Conservation (phyloP, 1,140 invertebrate genomes). For the Parapsyche elsis region DNA sequence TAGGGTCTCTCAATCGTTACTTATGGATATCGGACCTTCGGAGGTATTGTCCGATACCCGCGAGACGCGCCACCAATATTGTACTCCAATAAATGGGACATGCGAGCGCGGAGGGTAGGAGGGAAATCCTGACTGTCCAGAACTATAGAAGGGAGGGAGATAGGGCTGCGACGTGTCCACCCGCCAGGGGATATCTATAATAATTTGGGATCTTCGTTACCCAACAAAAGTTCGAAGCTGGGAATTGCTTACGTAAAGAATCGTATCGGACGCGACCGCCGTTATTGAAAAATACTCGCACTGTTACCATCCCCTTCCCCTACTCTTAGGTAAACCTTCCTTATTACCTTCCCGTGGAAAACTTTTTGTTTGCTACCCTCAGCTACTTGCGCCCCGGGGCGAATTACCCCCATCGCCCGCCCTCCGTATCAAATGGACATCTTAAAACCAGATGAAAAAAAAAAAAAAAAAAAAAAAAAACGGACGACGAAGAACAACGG, state of each 20-base stretch:
- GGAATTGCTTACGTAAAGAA: constrained; percentile 56
- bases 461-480: constrained; percentile 13
- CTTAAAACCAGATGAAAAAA: background rate
- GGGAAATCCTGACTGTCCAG: background rate
- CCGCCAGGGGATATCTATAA: constrained; percentile 54
- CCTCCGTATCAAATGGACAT: constrained; percentile 3
- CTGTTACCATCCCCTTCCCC: constrained; percentile 30
- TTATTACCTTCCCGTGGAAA: constrained; percentile 46
- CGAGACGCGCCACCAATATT: constrained; percentile 51
- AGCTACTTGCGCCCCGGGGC: background rate
- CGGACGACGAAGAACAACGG: constrained; percentile 1
- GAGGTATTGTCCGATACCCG: constrained; percentile 54
- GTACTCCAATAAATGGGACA: constrained; percentile 45
- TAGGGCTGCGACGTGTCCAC: constrained; percentile 9
- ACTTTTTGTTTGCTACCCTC: constrained; percentile 39
- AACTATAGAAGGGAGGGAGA: background rate
- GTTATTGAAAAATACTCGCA: constrained; percentile 57
- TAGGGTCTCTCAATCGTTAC: constrained; percentile 53
- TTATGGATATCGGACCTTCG: constrained; percentile 50
- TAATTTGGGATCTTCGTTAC: constrained; percentile 57
- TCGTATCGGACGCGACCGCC: constrained; percentile 52
- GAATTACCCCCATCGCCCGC: background rate
- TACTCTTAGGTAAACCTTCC: constrained; percentile 51
- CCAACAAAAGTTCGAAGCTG: constrained; percentile 41
- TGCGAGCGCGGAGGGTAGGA: background rate